phyloP scores from a whole-genome alignment of 2,888 invertebrate genomes.

The Drosophila recens region DNA sequence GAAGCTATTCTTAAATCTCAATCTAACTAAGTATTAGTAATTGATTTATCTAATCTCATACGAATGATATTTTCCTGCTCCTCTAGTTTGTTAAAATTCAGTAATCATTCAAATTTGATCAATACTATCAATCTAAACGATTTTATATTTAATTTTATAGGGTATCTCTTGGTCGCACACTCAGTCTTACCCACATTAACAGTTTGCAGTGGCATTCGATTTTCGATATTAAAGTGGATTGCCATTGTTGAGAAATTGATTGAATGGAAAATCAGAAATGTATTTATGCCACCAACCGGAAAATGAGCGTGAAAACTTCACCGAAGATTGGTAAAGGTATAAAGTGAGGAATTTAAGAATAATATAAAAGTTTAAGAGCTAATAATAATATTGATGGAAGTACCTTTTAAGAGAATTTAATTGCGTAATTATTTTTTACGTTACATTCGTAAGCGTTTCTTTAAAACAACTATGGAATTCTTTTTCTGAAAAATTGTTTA shows the following conservation, averaged over 20 bases:
- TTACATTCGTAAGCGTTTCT: not conserved
- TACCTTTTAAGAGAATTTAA: not conserved
- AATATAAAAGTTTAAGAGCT: not conserved
- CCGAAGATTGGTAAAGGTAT: not conserved
- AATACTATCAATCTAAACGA: too few species aligned
- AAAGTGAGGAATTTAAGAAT: not conserved
- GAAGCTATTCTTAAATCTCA: too few species aligned
- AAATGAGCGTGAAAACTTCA: not conserved
- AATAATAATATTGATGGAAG: not conserved
- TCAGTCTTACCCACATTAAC: not conserved
- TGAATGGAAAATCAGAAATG: slow-evolving; percentile 16
- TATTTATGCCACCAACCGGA: slow-evolving; percentile 14
- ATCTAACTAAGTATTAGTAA: too few species aligned
- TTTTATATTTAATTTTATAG: not conserved
- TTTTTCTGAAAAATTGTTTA: not conserved
- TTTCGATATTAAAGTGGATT: slow-evolving; percentile 17
- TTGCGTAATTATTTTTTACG: too few species aligned
- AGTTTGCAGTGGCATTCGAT: slow-evolving; percentile 17
- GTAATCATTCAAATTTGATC: too few species aligned
- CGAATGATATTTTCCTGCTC: too few species aligned
- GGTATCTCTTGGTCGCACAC: not conserved
- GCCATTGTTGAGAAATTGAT: slow-evolving; percentile 23
- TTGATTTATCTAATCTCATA: too few species aligned
- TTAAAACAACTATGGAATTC: not conserved
- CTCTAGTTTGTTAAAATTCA: too few species aligned